Evolutionary conservation across 2,113 vertebrate genomes (phyloP), one percentile per base, ranked within the genome.

Genomic region (Pithys albifrons): DNA sequence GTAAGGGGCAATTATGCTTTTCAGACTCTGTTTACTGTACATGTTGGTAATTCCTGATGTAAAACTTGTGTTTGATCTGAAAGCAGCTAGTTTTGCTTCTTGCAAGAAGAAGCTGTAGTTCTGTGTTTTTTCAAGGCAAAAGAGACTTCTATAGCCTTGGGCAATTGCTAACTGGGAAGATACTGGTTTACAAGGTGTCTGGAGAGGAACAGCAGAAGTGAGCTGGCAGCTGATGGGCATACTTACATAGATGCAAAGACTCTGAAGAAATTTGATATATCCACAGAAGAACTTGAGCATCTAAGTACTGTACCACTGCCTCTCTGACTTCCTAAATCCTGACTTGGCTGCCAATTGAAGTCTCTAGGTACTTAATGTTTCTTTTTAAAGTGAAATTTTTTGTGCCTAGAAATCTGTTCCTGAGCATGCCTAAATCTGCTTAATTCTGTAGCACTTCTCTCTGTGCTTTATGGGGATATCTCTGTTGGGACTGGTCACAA

Each of bases 381-480:
- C 23, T 82, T 70, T 91, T 89, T 71, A 15, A 55, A 87, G 94
- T 72, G 85, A 61, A 31, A 14, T 27, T 85, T 64, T 70, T 65
- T 85, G 73, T 95, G 91, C 87, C 84, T 95, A 61, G 49, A 91
- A 61, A 54, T 69, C 61, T 89, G 41, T 54, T 86, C 31, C 57
- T 88, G 70, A 89, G 93, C 91, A 91, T 76, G 80, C 58, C 84
- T 92, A 72, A 61, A 52, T 80, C 52, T 75, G 29, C 65, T 74
- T 84, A 59, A 55, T 25, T 87, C 48, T 91, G 72, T 84, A 93
- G 89, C 76, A 81, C 51, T 80, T 92, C 41, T 66, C 27, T 52
- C 33, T 80, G n/a, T 62, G 43, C 31, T 94, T 84, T 65, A 41
- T 91, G 93, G 94, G 86, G 94, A 95, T 95, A 49, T 90, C 22